Base-by-base conservation (phyloP, 1,140 invertebrate genomes). In the Trichonephila clavipes region DNA sequence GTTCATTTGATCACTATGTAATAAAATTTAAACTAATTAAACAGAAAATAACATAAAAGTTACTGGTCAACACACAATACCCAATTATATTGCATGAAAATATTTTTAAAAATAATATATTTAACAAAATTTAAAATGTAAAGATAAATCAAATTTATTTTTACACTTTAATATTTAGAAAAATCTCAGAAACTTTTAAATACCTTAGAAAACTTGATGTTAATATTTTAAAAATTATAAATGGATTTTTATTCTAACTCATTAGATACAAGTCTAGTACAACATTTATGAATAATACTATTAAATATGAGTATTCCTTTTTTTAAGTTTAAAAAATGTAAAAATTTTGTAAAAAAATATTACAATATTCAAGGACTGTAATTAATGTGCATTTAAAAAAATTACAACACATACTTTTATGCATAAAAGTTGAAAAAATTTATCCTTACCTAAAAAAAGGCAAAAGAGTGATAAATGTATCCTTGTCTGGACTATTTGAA, bases 371-470 rank as follows among this genome's bases (percentile, higher is more conserved):
- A 40, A 40, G 34, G 34, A 51, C 7, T 51, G 51, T 12, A 51
- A 51, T 51, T 51, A 51, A 51, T 51, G 34, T 40, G 5, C 8
- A 51, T 51, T 10, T 51, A 51, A 51, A 51, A 44, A 51, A 51
- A 51, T 51, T 51, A 51, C 5, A 12, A 51, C 7, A 51, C 7
- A 51, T 51, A 51, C 0, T 51, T 51, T 51, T 51, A 51, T 24
- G 18, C 18, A 64, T 6, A 64, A 6, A 64, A 64, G 62, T 64
- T 64, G 16, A 62, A 61, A 51, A n/a, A 16, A 69, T 51, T 19
- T 12, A 28, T 59, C 12, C 18, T 94, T 96, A 98, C 98, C 97
- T 97, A 95, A 98, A 98, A 96, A 98, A 98, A 88, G 98, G 97
- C 94, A 98, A 96, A 94, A 97, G 95, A 12, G 97, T 96, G 93